Conservation (phyloP, 2,113 vertebrate genomes). For the Todiramphus saurophagus region DNA sequence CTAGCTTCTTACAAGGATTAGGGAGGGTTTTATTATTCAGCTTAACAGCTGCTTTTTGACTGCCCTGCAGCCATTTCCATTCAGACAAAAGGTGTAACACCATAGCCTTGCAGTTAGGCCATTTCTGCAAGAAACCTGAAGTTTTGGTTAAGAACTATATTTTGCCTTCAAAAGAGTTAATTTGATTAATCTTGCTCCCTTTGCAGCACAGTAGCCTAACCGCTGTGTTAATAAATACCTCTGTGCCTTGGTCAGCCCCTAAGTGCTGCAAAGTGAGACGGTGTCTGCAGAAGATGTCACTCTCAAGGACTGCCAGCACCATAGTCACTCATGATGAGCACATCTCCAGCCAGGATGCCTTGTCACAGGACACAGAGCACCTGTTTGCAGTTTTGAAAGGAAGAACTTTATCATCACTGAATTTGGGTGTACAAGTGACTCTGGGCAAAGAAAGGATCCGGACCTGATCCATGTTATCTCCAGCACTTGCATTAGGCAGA, state of each 20-base stretch:
- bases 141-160: not conserved
- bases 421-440: not conserved
- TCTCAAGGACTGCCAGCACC: not conserved
- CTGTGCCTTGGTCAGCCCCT: not conserved
- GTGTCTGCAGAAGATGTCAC: not conserved
- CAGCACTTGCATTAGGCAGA: not conserved
- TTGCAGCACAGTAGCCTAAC: not conserved
- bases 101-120: not conserved
- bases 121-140: not conserved
- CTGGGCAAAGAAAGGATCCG: not conserved
- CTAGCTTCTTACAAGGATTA: not conserved
- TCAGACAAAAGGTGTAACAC: not conserved
- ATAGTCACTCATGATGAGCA: fast-evolving
- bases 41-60: not conserved
- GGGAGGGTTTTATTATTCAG: not conserved
- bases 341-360: not conserved
- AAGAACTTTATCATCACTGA: not conserved
- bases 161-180: not conserved
- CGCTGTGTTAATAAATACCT: not conserved
- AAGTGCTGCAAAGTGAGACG: not conserved
- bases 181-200: not conserved
- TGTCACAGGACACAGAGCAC: not conserved
- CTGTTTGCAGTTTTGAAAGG: not conserved
- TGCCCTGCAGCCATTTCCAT: not conserved
- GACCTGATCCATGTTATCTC: not conserved